Base-by-base conservation (phyloP, 2,797 vertebrate genomes). In the Myotis myotis region DNA sequence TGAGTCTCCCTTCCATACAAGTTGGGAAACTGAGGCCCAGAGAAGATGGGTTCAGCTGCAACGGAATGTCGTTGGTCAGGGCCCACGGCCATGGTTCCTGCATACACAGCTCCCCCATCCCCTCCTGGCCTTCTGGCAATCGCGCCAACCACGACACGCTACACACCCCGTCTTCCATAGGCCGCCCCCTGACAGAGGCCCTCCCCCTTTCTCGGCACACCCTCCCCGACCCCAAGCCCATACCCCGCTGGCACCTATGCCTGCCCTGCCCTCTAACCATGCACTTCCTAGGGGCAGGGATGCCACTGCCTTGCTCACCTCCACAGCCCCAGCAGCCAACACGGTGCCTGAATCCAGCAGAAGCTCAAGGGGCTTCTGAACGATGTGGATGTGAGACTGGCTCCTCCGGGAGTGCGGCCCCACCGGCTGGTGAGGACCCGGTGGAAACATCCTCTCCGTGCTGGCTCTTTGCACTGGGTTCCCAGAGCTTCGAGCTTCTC, bases 231-330 rank as follows among this genome's bases (percentile, higher is more conserved):
- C 28, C 36, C 25, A 12, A 49, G 44, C 53, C 89, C 28, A 57
- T 13, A 19, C 10, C 22, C 22, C 0, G 0, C 2, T 2, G 60
- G 33, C 47, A 57, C 16, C 1, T 11, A 11, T 0, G 6, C 41
- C 51, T 30, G 53, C 53, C 49, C 74, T 75, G 11, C 17, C 5
- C 49, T 9, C 38, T 10, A 5, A 7, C 1, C 71, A 5, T 0
- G 36, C 2, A 36, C 94, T 30, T 51, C n/a, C 94, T 41, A 49
- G 25, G 57, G 47, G 47, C 47, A 2, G 20, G 28, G 53, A 22
- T 0, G 44, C 83, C 4, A 2, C 36, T 0, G 44, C 62, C 70
- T 38, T 4, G 7, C 33, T 87, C 60, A 16, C 15, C n/a, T 71
- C 55, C 4, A 2, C 0, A 20, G 33, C 20, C 76, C 81, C 60